Conservation (phyloP, 2,888 invertebrate species). For the Dynastes hyllus region DNA sequence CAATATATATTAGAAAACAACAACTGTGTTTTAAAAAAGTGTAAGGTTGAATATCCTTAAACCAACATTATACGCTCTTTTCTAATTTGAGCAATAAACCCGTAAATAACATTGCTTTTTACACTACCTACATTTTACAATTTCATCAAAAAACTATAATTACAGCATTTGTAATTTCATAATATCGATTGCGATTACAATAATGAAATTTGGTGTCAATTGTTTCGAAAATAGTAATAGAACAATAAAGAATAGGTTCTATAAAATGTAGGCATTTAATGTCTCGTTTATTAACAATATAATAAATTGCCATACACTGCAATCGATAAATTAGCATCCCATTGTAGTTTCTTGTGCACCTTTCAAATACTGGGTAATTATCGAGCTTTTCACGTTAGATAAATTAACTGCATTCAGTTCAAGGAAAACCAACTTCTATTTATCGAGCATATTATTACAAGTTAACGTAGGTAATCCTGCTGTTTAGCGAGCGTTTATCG, state of each 20-base stretch:
- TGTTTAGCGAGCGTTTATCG: neutral
- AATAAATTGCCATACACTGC: neutral
- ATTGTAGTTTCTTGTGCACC: neutral
- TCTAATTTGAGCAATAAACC: too few species aligned
- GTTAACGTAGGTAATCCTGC: neutral
- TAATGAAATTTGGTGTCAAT: neutral
- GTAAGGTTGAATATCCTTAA: too few species aligned
- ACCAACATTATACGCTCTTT: too few species aligned
- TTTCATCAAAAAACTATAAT: too few species aligned
- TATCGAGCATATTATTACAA: neutral
- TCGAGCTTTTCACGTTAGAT: neutral
- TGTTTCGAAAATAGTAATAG: neutral
- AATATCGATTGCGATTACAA: neutral
- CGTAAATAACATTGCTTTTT: too few species aligned
- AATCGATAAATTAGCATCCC: neutral
- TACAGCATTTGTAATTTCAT: too few species aligned
- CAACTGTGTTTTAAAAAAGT: too few species aligned
- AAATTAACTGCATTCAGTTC: neutral
- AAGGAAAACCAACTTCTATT: neutral
- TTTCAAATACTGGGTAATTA: neutral
- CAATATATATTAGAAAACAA: too few species aligned
- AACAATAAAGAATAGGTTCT: constrained; percentile 14
- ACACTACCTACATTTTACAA: too few species aligned
- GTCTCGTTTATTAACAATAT: neutral
- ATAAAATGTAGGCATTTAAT: neutral